These are phyloP conservation scores for Tokudaia muenninki DNA, from an alignment of 2,797 vertebrate species.

Conservation along the genomic window DNA sequence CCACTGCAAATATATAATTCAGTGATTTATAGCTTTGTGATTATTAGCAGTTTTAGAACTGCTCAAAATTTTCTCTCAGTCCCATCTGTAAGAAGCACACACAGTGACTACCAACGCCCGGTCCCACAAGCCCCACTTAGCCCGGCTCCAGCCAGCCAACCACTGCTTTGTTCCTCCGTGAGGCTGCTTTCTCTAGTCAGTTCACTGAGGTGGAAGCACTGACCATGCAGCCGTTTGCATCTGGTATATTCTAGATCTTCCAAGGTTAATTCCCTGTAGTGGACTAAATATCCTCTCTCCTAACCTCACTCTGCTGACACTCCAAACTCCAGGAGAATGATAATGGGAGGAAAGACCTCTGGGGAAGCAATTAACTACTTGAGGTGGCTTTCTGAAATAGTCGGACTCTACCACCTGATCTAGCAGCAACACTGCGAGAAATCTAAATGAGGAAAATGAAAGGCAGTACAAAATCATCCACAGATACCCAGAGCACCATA, in stretches of 20 bases:
- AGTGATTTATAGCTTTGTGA: background rate
- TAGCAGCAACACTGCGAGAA: background rate
- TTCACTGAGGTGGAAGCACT: background rate
- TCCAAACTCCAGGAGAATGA: background rate
- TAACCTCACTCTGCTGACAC: background rate
- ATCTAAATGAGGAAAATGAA: background rate
- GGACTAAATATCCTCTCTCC: background rate
- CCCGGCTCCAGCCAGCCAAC: background rate
- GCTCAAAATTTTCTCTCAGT: background rate
- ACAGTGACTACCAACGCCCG: background rate
- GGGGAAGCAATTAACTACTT: background rate
- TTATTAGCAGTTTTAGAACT: background rate
- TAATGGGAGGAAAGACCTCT: background rate
- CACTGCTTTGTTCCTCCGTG: background rate
- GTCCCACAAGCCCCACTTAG: background rate
- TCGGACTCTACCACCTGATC: background rate
- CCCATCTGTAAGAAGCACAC: too few relatives aligned
- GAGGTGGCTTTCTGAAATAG: background rate
- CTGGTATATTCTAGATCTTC: background rate
- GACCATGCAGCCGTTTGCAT: too few relatives aligned
- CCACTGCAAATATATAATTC: background rate
- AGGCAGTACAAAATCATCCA: background rate
- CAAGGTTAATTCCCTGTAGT: background rate
- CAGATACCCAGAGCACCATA: background rate
- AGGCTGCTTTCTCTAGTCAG: background rate